Percentiles rank a stretch among this genome's conserved stretches.
These are phyloP conservation scores for Drosophila nigritarsus DNA, from an alignment of 2,888 invertebrate genomes.

Conservation along the genomic window DNA sequence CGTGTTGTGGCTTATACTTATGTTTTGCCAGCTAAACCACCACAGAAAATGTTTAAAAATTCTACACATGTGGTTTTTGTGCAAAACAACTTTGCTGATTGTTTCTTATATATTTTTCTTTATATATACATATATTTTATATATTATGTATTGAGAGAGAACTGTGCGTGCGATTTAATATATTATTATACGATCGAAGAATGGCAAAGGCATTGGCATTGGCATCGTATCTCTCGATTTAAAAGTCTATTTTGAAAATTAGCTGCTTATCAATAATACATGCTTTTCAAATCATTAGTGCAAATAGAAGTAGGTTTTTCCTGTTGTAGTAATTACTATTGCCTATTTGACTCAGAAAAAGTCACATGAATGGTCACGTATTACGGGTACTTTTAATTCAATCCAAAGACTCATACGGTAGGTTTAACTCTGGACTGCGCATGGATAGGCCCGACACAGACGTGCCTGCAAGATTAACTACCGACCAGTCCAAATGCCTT, in stretches of 20 bases:
- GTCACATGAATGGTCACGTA: constrained; percentile 14
- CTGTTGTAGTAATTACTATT: not conserved
- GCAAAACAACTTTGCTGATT: not conserved
- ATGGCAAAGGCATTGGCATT: not conserved
- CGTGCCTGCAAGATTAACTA: constrained; percentile 1
- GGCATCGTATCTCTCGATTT: not conserved
- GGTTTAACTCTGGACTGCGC: constrained; percentile 28
- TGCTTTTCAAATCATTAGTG: not conserved
- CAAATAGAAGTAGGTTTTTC: not conserved
- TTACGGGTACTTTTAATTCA: constrained; percentile 22
- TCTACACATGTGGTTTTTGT: constrained; percentile 13
- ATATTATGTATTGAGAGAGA: not conserved
- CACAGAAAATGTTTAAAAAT: not conserved
- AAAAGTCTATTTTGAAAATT: not conserved
- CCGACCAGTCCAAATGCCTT: constrained; percentile 1
- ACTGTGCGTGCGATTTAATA: not conserved
- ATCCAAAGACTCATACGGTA: constrained; percentile 23
- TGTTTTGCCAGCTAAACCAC: not conserved
- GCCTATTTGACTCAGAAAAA: constrained; percentile 1
- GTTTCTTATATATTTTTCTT: not conserved
- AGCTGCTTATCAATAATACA: not conserved
- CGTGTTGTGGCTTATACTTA: constrained; percentile 11
- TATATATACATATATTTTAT: not conserved
- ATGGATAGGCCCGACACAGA: constrained; percentile 23
- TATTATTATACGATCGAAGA: not conserved